Evolutionary conservation across 2,797 vertebrate species (phyloP).

Genomic region (Gymnothorax reevesii): DNA sequence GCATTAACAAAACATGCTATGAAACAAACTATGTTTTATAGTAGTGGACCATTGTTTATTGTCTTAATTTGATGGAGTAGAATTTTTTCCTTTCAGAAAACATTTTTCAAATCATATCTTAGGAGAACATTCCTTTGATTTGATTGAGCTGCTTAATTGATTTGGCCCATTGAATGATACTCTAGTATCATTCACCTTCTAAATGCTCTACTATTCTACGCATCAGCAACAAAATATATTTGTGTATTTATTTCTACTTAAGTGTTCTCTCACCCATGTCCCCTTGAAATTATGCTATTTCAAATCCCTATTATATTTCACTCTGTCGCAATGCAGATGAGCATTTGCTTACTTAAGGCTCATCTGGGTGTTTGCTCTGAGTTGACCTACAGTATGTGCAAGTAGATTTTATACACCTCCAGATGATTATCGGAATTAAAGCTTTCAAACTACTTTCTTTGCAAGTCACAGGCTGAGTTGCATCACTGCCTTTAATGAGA

Average conservation of each 20-base stretch:
- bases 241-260: not conserved
- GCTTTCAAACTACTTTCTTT: not conserved
- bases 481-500: not conserved
- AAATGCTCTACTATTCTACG: not conserved
- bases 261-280: not conserved
- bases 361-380: not conserved
- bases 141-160: not conserved
- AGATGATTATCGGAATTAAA: not conserved
- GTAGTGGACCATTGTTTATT: not conserved
- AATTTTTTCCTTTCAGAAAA: slow-evolving; percentile 46
- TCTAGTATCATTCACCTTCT: not conserved
- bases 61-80: no score
- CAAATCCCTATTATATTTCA: not conserved
- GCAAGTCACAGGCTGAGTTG: not conserved
- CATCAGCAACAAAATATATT: not conserved
- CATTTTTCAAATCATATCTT: slow-evolving; percentile 10
- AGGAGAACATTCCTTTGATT: not conserved
- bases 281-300: not conserved
- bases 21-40: slow-evolving; percentile 41
- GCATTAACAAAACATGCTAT: not conserved
- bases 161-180: not conserved
- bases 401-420: not conserved
- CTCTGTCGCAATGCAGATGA: not conserved
- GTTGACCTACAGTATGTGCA: not conserved
- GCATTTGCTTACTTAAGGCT: not conserved